Percentiles rank a stretch among this genome's conserved stretches.
Conservation (phyloP, 2,888 invertebrate genomes). For the Tetragnatha montana region DNA sequence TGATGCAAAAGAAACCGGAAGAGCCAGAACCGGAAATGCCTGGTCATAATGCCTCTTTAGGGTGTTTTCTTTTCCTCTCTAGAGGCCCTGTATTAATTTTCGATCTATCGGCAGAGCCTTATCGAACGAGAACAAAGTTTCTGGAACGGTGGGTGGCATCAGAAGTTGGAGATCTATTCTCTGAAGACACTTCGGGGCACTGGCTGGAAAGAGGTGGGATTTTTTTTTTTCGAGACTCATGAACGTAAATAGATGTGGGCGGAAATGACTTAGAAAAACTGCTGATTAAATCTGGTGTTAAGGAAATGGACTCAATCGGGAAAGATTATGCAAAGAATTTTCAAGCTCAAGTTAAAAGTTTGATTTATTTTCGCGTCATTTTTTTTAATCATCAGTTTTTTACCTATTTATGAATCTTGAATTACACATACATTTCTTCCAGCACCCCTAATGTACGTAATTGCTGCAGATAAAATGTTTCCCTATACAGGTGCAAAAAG, state of each 20-base stretch:
- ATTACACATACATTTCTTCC: no score
- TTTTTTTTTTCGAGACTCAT: not conserved
- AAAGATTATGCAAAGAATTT: no score
- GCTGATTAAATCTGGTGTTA: not conserved
- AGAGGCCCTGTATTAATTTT: constrained; percentile 58
- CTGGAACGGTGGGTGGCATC: constrained; percentile 7
- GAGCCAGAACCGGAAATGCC: constrained; percentile 38
- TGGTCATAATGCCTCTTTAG: constrained; percentile 46
- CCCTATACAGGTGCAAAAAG: no score
- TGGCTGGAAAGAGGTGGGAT: not conserved
- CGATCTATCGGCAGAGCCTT: constrained; percentile 43
- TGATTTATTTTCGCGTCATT: no score
- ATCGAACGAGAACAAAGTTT: constrained; percentile 19
- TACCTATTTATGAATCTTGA: no score
- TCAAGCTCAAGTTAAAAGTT: no score
- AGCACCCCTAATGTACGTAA: no score
- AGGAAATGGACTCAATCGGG: not conserved
- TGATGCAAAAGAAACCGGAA: constrained; percentile 49
- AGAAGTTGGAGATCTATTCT: not conserved
- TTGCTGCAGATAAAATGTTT: no score
- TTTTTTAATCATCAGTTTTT: no score
- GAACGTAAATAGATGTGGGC: not conserved
- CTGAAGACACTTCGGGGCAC: not conserved
- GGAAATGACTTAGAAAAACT: not conserved
- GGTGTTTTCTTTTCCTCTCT: constrained; percentile 21